Evolutionary conservation across 1,140 invertebrate genomes (phyloP), one percentile per base, ranked within the genome.

Genomic region (Drosophila navojoa): DNA sequence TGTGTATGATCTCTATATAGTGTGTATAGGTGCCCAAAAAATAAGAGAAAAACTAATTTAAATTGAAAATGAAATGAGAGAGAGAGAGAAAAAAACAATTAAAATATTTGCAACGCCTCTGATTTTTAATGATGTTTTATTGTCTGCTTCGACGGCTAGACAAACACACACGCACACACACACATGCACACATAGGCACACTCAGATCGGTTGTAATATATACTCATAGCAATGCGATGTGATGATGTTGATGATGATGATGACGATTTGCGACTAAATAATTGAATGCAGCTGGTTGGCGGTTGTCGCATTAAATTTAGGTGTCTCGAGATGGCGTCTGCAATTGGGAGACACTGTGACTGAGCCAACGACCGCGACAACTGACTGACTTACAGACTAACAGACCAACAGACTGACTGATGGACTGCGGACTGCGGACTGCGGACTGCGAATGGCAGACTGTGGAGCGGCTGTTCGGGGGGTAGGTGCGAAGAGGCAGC

Each of bases 251-350:
- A 53, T 67, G 64, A 70, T 71, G 68, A 76, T 58, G 81, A 78
- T 67, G 77, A 81, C 79, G 76, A 84, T 86, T 86, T 89, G 87
- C 79, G 71, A 82, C 71, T 87, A 89, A 87, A 87, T 87, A 87
- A 87, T 87, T 87, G 84, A 87, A 87, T 87, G 82, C 82, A 87
- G 82, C 82, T 87, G 82, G 82, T 82, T 86, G 82, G 73, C 82
- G 82, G 76, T 86, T 87, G 82, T 87, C 82, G 82, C 82, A 87
- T 87, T 89, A 89, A 87, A 87, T 87, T 87, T 87, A 89, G 82
- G 84, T 87, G 84, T 89, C 82, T 89, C 78, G 68, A 38, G 66
- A 16, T 64, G 71, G 77, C 71, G 67, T 79, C 77, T 80, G 72
- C 79, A 72, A 77, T 71, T 85, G 81, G 81, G 27, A 70, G 72